Base-by-base conservation (phyloP, 2,888 invertebrate species). In the Fragum sueziense region DNA sequence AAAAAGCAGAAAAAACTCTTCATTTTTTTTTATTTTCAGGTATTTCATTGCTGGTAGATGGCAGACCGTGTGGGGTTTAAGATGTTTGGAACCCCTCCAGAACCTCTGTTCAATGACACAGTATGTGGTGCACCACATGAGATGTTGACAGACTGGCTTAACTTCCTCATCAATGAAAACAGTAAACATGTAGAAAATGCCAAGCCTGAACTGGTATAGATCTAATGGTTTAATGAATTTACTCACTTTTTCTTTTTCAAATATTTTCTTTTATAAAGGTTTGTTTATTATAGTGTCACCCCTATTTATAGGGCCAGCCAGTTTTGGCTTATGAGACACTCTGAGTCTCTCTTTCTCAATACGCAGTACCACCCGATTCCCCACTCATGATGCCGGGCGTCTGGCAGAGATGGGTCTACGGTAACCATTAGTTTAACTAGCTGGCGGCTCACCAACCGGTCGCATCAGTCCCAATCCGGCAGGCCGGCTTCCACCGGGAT, bases 81-180 rank as follows among this genome's bases (percentile, higher is more conserved):
- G 4, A 70, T 70, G 74, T 88, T 89, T 83, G 89, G 86, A 1
- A 86, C 86, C 41, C 87, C 88, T 29, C 80, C 81, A 47, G 90
- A 89, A 41, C 89, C 89, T 27, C 59, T 87, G 20, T 90, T 90
- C 78, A 89, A 89, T 74, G 70, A 86, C 68, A 70, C 71, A 37
- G 41, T 73, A 1, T 74, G 75, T 82, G 87, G 86, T 14, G 79
- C 87, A 14, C 70, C 84, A n/a, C 73, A 82, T 31, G 86, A 88
- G 11, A 80, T 89, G 67, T 68, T 91, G 22, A 82, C 88, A 33
- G 90, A 91, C 69, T 90, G 89, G 89, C 67, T 91, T 6, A 74
- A 78, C 27, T 67, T 85, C 9, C 78, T 91, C 31, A 76, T 85
- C 11, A 70, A 80, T 0, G 82, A 87, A 59, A 91, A 91, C 77